Percentiles rank a stretch among this genome's conserved stretches.
Conservation (phyloP, 1,140 invertebrate genomes). For the Leptinotarsa texana region DNA sequence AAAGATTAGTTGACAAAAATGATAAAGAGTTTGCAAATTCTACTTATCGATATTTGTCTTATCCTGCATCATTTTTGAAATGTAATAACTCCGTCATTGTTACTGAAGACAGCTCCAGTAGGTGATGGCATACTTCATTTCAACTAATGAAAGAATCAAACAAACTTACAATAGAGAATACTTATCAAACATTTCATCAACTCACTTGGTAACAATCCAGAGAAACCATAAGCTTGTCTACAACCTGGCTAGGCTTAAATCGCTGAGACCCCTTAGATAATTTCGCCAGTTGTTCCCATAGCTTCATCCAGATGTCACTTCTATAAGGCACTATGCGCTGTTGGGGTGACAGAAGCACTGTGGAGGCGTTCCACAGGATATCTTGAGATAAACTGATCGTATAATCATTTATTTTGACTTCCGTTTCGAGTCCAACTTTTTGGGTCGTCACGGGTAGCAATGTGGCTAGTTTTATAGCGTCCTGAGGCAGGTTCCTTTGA, state of each 20-base stretch:
- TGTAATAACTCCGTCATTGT: too few relatives aligned
- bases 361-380: slow-evolving; percentile 76
- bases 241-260: slow-evolving; percentile 70
- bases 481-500: slow-evolving; percentile 69
- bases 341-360: slow-evolving; percentile 79
- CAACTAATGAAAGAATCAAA: too few relatives aligned
- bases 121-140: too few relatives aligned
- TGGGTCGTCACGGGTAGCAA: slow-evolving; percentile 73
- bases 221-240: slow-evolving; percentile 75
- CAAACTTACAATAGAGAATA: not conserved
- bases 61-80: too few relatives aligned
- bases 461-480: slow-evolving; percentile 67
- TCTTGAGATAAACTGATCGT: slow-evolving; percentile 59
- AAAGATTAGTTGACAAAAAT: not conserved
- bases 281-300: slow-evolving; percentile 72
- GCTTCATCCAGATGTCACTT: slow-evolving; percentile 78
- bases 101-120: too few relatives aligned
- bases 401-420: slow-evolving; percentile 58
- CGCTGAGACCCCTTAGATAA: slow-evolving; percentile 63
- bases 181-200: not conserved
- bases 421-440: slow-evolving; percentile 58
- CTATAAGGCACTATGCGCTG: slow-evolving; percentile 78
- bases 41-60: not conserved
- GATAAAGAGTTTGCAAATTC: not conserved
- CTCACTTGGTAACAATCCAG: slow-evolving; percentile 76